These are phyloP conservation scores for Cydia splendana DNA, from an alignment of 1,140 invertebrate species.

Conservation along the genomic window DNA sequence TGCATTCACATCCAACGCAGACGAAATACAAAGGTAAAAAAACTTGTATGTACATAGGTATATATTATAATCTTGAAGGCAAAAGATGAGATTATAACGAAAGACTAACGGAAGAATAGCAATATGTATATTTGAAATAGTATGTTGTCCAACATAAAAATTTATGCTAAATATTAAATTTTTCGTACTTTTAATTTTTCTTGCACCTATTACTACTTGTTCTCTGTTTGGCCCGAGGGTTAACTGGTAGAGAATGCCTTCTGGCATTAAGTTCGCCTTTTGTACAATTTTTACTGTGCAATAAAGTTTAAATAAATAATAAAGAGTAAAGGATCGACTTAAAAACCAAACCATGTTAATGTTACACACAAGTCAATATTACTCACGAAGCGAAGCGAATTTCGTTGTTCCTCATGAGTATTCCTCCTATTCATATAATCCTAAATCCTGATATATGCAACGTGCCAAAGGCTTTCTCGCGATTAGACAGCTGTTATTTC, in stretches of 20 bases:
- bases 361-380: background rate
- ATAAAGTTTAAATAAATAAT: too few relatives aligned
- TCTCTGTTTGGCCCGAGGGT: too few relatives aligned
- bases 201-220: too few relatives aligned
- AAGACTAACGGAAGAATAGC: too few relatives aligned
- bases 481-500: constrained; percentile 28
- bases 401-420: background rate
- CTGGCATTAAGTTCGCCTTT: too few relatives aligned
- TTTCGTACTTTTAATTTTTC: too few relatives aligned
- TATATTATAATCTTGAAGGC: background rate
- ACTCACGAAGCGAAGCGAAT: constrained; percentile 2
- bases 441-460: constrained; percentile 12
- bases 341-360: background rate
- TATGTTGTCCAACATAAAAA: too few relatives aligned
- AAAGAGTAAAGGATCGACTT: background rate
- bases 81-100: background rate
- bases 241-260: too few relatives aligned
- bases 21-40: constrained; percentile 63
- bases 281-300: too few relatives aligned
- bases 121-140: too few relatives aligned
- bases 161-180: too few relatives aligned
- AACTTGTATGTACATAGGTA: background rate
- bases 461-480: constrained; percentile 5
- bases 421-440: background rate
- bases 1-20: constrained; percentile 43